These are phyloP conservation scores for Hoplias malabaricus DNA, from an alignment of 2,113 vertebrate species.

Conservation along the genomic window DNA sequence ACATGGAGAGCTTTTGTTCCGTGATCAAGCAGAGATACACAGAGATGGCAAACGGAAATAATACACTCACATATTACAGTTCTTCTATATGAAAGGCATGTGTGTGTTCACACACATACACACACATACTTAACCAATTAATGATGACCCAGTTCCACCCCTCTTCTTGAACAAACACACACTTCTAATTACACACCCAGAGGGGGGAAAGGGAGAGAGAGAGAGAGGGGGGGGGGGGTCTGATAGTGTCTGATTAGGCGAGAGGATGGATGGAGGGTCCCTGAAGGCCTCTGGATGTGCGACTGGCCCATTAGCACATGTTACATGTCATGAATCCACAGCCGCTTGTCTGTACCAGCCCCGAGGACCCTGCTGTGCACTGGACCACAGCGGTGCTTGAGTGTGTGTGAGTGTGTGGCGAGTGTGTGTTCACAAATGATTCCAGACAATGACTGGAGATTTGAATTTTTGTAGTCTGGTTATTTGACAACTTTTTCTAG, in stretches of 20 bases:
- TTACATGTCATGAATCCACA: constrained; percentile 72
- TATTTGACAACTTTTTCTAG: constrained; percentile 3
- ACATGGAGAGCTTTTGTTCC: not conserved
- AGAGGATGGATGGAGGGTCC: constrained; percentile 50
- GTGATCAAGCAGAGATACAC: not conserved
- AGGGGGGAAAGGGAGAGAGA: constrained; percentile 19
- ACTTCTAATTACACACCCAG: constrained; percentile 53
- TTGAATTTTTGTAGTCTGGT: not conserved
- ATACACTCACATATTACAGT: not conserved
- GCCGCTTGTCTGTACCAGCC: constrained; percentile 58
- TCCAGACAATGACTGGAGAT: not conserved
- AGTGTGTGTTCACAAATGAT: not conserved
- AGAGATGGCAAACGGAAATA: constrained; percentile 20
- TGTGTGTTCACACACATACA: not conserved
- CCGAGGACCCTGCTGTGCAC: constrained; percentile 47
- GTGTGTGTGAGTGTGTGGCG: constrained; percentile 25
- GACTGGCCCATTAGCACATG: constrained; percentile 71
- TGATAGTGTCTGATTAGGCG: constrained; percentile 57
- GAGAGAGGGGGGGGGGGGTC: constrained; percentile 9
- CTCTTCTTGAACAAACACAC: constrained; percentile 48
- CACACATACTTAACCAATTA: constrained; percentile 53
- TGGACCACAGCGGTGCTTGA: constrained; percentile 28
- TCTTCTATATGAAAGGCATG: constrained; percentile 11
- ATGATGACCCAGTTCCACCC: constrained; percentile 56
- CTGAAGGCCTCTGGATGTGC: constrained; percentile 70